Evolutionary conservation across 1,140 invertebrate species (phyloP), one percentile per base, ranked within the genome.

Genomic region (Lycorma delicatula): DNA sequence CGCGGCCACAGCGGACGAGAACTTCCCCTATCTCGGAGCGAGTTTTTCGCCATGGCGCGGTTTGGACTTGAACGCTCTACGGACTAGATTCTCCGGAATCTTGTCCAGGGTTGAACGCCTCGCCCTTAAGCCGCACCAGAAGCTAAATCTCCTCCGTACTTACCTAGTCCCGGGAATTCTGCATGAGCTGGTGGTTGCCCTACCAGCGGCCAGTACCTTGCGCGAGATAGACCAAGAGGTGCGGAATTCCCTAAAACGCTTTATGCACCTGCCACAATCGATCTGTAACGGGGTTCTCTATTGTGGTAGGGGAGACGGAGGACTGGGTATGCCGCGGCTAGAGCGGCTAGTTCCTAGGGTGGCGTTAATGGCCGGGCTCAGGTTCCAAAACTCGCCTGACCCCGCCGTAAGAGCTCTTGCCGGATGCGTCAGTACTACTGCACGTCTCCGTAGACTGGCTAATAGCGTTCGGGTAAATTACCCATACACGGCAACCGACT

Each of bases 1-100:
- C 16, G 41, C 41, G 41, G 41, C 41, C 13, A 20, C 49, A 9
- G 22, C 23, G 31, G n/a, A 11, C 25, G 13, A 28, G 12, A 5
- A 16, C 9, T 38, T 67, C 12, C 36, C n/a, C 5, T 67, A 66
- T 28, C 59, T 67, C 1, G 67, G 63, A 20, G 11, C 20, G 51
- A 31, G 51, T 6, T 53, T 28, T 29, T 31, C 20, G n/a, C 60
- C 13, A 11, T 46, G 9, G 47, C 11, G 9, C 54, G 51, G 49
- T 20, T 13, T 46, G 46, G 38, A 52, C 9, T 4, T 9, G 11
- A 27, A 31, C 38, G 3, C 16, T 22, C n/a, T 29, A 41, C 0
- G 26, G 49, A 11, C n/a, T 13, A 12, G 16, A 13, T n/a, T 41
- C 41, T 12, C 9, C 29, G 23, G 41, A 26, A 22, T 46, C 9